Conservation (phyloP, 2,113 vertebrate genomes). For the Gavialis gangeticus region DNA sequence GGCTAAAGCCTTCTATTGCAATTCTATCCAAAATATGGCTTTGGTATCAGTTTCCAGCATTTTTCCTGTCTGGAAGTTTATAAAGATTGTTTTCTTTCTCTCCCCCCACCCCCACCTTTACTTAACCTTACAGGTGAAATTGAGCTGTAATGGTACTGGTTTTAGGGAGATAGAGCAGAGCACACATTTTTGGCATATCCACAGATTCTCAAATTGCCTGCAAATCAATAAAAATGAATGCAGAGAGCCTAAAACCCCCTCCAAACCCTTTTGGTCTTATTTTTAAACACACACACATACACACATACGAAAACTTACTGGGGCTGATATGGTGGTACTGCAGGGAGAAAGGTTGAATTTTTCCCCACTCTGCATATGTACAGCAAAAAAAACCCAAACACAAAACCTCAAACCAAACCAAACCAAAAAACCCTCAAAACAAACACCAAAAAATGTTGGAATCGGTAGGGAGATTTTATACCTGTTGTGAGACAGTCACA, state of each 20-base stretch:
- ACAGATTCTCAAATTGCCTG: background rate
- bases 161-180: slow-evolving; percentile 51
- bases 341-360: background rate
- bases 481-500: slow-evolving; percentile 71
- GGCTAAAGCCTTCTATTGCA: slow-evolving; percentile 24
- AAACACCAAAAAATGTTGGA: slow-evolving; percentile 19
- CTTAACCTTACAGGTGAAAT: slow-evolving; percentile 58
- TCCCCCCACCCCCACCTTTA: background rate
- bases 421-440: background rate
- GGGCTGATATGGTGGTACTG: background rate
- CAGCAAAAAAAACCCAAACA: slow-evolving; percentile 47
- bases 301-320: slow-evolving; percentile 27
- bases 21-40: slow-evolving; percentile 21
- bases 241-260: background rate
- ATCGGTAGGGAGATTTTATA: slow-evolving; percentile 70
- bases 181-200: background rate
- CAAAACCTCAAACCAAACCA: too few relatives aligned
- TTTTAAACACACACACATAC: slow-evolving; percentile 10
- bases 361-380: background rate
- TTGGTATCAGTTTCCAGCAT: background rate
- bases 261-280: slow-evolving; percentile 1
- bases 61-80: slow-evolving; percentile 36
- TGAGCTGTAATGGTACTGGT: slow-evolving; percentile 62
- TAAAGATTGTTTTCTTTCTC: background rate
- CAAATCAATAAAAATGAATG: slow-evolving; percentile 51